A percentile compares a stretch with the other conserved stretches of the same genome.
phyloP scores from a whole-genome alignment of 2,797 vertebrate genomes.

The Caiman crocodilus region DNA sequence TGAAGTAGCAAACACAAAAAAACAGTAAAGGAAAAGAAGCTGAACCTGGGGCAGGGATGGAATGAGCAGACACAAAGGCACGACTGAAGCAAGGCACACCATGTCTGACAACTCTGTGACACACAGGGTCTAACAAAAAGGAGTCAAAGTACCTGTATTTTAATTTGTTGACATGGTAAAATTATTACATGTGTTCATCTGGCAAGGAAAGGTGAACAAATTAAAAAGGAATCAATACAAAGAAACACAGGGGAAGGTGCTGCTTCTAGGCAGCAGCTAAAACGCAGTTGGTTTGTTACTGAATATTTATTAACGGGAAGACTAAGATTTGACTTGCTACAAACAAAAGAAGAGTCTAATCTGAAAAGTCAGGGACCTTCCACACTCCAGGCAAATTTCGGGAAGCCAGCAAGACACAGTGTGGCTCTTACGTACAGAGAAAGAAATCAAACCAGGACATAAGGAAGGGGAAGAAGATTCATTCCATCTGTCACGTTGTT shows the following conservation, averaged over 20 bases:
- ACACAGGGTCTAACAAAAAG: slow-evolving; percentile 77
- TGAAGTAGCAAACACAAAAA: neutral
- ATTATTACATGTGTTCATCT: slow-evolving; percentile 80
- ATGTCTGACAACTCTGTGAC: slow-evolving; percentile 20
- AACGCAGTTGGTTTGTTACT: slow-evolving; percentile 79
- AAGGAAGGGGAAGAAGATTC: neutral
- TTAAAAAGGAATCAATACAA: slow-evolving; percentile 75
- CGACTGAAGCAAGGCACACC: neutral
- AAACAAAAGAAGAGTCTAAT: slow-evolving; percentile 71
- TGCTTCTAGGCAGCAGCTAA: slow-evolving; percentile 72
- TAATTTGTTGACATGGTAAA: slow-evolving; percentile 85
- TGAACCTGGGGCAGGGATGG: neutral
- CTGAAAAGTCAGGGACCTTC: slow-evolving; percentile 40
- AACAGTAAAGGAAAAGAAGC: neutral
- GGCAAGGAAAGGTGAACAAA: slow-evolving; percentile 73
- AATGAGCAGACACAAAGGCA: neutral
- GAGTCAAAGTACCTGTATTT: slow-evolving; percentile 84
- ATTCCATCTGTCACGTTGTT: slow-evolving; percentile 68
- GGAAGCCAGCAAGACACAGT: slow-evolving; percentile 74
- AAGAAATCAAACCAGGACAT: neutral
- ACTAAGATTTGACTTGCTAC: slow-evolving; percentile 77
- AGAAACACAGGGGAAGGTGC: slow-evolving; percentile 73
- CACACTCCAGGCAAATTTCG: slow-evolving; percentile 47
- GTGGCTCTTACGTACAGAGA: slow-evolving; percentile 59
- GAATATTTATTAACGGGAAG: slow-evolving; percentile 78